Evolutionary conservation across 2,888 invertebrate species (phyloP).

Genomic region (Agrypnus murinus): DNA sequence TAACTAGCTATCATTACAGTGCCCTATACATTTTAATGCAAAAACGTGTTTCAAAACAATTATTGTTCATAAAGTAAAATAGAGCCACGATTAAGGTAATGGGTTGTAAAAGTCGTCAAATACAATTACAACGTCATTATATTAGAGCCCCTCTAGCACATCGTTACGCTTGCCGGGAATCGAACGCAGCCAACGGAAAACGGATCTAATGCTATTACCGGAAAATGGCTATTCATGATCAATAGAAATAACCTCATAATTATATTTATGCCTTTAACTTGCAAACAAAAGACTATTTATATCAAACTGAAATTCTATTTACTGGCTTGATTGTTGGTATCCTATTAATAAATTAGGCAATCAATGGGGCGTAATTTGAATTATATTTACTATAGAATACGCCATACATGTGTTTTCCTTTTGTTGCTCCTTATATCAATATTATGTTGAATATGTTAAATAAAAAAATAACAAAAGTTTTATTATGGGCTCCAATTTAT

Average conservation of each 20-base stretch:
- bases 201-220: constrained; percentile 27
- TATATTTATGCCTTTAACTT: constrained; percentile 7
- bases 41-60: constrained; percentile 13
- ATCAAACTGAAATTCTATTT: no score
- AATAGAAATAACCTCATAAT: constrained; percentile 20
- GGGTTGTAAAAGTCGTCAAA: constrained; percentile 41
- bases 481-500: no score
- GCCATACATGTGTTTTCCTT: no score
- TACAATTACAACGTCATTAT: constrained; percentile 37
- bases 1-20: no score
- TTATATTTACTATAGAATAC: no score
- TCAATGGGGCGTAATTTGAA: no score
- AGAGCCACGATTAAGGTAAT: constrained; percentile 33
- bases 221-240: constrained; percentile 26
- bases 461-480: no score
- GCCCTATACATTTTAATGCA: not conserved
- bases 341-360: no score
- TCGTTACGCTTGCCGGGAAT: constrained; percentile 6
- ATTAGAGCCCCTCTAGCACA: constrained; percentile 22
- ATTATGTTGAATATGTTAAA: no score
- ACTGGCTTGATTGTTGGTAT: no score
- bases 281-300: not conserved
- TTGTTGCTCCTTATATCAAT: no score
- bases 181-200: constrained; percentile 23
- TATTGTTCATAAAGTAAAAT: constrained; percentile 30